Evolutionary conservation across 1,140 invertebrate species (phyloP), one percentile per base, ranked within the genome.

Genomic region (Leucophenga varia): DNA sequence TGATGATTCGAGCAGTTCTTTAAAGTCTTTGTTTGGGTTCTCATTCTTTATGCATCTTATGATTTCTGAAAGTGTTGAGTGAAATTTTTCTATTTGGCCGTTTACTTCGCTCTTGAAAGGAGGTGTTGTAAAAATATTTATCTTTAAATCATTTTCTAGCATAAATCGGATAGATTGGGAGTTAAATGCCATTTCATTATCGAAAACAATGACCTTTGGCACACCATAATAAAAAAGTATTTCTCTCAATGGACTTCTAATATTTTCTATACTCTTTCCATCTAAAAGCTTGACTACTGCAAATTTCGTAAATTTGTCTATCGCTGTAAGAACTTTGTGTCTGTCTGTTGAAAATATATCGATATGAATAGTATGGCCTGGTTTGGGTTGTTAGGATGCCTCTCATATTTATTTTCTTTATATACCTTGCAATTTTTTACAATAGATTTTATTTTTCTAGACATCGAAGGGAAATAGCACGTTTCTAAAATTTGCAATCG

Each of bases 101-200:
- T n/a, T n/a, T n/a, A n/a, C n/a, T n/a, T n/a, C n/a, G n/a, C n/a
- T n/a, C n/a, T n/a, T n/a, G n/a, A n/a, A n/a, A n/a, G n/a, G n/a
- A n/a, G n/a, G n/a, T n/a, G n/a, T n/a, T n/a, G n/a, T n/a, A n/a
- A 21, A 39, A 12, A 39, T 4, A 1, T 39, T 3, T 19, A 47
- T 47, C 17, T 18, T 18, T 6, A 39, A 32, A 31, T 47, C 36
- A 19, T 39, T 22, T 22, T 38, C 25, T 22, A 47, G 2, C 35
- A 47, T 17, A 20, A 22, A 30, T 31, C 6, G 38, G 5, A 39
- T 19, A n/a, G 22, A 45, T n/a, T n/a, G n/a, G n/a, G n/a, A n/a
- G 16, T 51, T 51, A 12, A 51, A 46, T 16, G 42, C 20, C n/a
- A n/a, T 31, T 31, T 52, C 49, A 31, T 52, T 52, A 31, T 52